These are phyloP conservation scores for Danio rerio DNA, from an alignment of 2,113 vertebrate species.

Conservation along the genomic window GRCz12tu NC_133181.1:8893001-8893500, in stretches of 20 bases:
- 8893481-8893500: no score
- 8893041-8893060: conserved; percentile 4
- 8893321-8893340: neutral
- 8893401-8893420: no score
- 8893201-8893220: neutral
- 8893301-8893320: neutral
- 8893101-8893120: conserved; percentile 13
- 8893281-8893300: neutral
- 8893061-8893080: neutral
- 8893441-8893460: no score
- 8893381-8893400: no score
- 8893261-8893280: neutral
- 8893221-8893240: conserved; percentile 25
- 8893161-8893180: neutral
- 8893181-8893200: neutral
- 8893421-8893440: no score
- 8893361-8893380: no score
- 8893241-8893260: neutral
- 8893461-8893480: no score
- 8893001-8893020: conserved; percentile 26
- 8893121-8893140: neutral
- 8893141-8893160: neutral
- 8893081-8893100: conserved; percentile 14
- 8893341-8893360: neutral
- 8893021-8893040: conserved; percentile 28